Base-by-base conservation (phyloP, 2,888 invertebrate species). In the Kryphioiulus occultus region DNA sequence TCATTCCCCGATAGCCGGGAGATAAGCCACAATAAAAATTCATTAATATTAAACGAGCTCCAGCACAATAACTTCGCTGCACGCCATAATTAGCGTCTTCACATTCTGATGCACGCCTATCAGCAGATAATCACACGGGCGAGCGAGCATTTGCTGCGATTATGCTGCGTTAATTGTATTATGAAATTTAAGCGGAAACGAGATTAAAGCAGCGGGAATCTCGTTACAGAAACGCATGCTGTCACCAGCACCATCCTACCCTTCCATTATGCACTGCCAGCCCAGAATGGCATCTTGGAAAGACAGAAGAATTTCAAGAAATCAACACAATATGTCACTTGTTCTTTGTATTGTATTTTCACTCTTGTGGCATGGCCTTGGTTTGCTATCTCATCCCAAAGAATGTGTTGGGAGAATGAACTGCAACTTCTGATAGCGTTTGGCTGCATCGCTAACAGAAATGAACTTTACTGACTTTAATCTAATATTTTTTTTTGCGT, bases 141-240 rank as follows among this genome's bases (percentile, higher is more conserved):
- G 68, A 68, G 26, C 22, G 68, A 68, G 68, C 68, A 68, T 68
- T 68, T 26, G 68, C 68, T 26, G 7, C 68, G 68, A 68, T 68
- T 68, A 26, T 68, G 19, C 10, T 9, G 68, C 68, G 68, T 26
- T 68, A 68, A 68, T 68, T 68, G 68, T 68, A 68, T 68, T 68
- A 68, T 68, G 68, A 68, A 68, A 68, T 68, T 68, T 68, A 26
- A 68, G 68, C 68, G 68, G 68, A 68, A 68, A 68, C 68, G 26
- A 68, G 68, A 68, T 68, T 68, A 68, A 68, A 68, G n/a, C 68
- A 26, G 68, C 26, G 26, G 68, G 68, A 68, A 68, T 68, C 68
- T 68, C 68, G 68, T 68, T 26, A 68, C 68, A 68, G 68, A 68
- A 68, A 68, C 68, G 68, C 4, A 68, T 68, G 9, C 26, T 68